Evolutionary conservation across 1,140 invertebrate species (phyloP), one percentile per base, ranked within the genome.

Genomic region (Limonius californicus): DNA sequence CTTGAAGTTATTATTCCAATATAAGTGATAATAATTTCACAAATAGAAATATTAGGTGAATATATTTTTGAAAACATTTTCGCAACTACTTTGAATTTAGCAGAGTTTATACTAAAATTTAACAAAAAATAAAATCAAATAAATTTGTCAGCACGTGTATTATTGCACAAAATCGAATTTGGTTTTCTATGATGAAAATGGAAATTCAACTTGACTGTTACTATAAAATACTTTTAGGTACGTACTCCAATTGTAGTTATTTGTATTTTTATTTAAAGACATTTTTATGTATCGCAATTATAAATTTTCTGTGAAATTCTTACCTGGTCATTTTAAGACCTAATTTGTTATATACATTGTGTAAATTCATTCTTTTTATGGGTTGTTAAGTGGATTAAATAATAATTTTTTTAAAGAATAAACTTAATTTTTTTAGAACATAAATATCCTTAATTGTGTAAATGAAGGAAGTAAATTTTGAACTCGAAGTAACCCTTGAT

Each of bases 261-360:
- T 50, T 50, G 18, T 50, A 50, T 19, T 12, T 50, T 50, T 50
- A 50, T 16, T 18, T 3, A 50, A 50, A 19, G 21, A 55, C 21
- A 12, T 27, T 55, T 27, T 55, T 55, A 55, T 30, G 30, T 30
- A 27, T 12, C 12, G 30, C 6, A 7, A 55, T 27, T 30, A 23
- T 53, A 53, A 14, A 53, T 53, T 53, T 19, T 23, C 8, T 19
- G 47, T 12, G 4, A 53, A 53, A 53, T 53, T 20, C 2, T 2
- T 14, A 55, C 7, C n/a, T 27, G 21, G 21, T 55, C 19, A 30
- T 16, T 30, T 55, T 30, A 16, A 14, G 21, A 30, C 21, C 15
- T 27, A 15, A 21, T 16, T 30, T 55, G 30, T 16, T 18, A 23
- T 27, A 35, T 18, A 30, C 3, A 8, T 30, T 27, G 4, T 55